Conservation (phyloP, 2,113 vertebrate species). For the Cephalopterus ornatus region DNA sequence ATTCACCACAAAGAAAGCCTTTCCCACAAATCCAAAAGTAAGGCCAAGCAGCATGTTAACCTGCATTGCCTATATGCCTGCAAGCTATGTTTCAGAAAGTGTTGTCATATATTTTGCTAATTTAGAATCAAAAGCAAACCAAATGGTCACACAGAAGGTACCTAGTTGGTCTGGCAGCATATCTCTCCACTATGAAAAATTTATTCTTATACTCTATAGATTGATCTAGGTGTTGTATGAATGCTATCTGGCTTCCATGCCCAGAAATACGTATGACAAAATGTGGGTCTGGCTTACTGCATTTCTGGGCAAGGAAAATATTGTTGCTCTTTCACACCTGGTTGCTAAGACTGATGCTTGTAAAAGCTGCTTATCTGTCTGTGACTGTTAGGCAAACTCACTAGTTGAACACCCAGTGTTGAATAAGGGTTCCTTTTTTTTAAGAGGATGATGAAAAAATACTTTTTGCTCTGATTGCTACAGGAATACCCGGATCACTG, state of each 20-base stretch:
- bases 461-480: neutral
- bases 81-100: neutral
- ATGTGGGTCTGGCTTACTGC: neutral
- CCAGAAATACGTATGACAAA: neutral
- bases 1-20: neutral
- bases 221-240: neutral
- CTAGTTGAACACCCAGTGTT: accelerated
- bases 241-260: neutral
- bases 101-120: neutral
- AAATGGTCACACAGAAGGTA: neutral
- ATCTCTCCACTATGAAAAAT: neutral
- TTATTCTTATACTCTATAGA: neutral
- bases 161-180: neutral
- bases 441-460: neutral
- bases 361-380: no score
- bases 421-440: neutral
- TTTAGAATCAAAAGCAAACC: neutral
- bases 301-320: neutral
- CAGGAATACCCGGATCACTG: neutral
- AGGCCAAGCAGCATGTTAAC: neutral
- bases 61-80: neutral
- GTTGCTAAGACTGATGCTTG: no score
- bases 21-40: neutral
- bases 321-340: neutral
- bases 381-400: no score